Evolutionary conservation across 2,797 vertebrate species (phyloP).

Genomic region (Malurus leucopterus): DNA sequence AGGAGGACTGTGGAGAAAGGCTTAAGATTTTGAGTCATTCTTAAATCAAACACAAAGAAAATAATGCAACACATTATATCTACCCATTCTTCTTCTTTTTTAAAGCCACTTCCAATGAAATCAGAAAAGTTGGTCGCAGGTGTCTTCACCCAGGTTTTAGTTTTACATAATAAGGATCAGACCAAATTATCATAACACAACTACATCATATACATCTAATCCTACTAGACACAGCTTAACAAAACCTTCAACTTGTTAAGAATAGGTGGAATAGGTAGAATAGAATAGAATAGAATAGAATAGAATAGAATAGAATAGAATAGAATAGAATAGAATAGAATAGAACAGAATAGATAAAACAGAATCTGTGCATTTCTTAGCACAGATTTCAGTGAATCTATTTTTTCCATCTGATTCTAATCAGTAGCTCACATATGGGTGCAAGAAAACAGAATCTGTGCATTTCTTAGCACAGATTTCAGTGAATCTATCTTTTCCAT

Average conservation of each 20-base stretch:
- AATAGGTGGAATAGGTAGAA: background rate
- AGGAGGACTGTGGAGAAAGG: background rate
- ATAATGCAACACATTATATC: background rate
- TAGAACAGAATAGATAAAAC: too few relatives aligned
- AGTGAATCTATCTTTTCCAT: background rate
- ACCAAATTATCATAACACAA: background rate
- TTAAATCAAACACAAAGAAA: background rate
- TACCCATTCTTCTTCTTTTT: background rate
- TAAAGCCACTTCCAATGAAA: background rate
- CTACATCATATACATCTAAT: background rate
- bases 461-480: background rate
- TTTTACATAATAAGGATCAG: background rate
- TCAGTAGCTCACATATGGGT: too few relatives aligned
- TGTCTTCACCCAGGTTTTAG: background rate
- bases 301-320: too few relatives aligned
- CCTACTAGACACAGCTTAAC: background rate
- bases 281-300: too few relatives aligned
- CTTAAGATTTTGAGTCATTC: background rate
- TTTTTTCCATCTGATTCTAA: too few relatives aligned
- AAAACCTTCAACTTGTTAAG: background rate
- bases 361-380: too few relatives aligned
- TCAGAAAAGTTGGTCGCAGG: fast-evolving
- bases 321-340: too few relatives aligned
- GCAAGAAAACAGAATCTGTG: too few relatives aligned
- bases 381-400: too few relatives aligned